These are phyloP conservation scores for Heptranchias perlo DNA, from an alignment of 2,113 vertebrate genomes.

Conservation along the genomic window DNA sequence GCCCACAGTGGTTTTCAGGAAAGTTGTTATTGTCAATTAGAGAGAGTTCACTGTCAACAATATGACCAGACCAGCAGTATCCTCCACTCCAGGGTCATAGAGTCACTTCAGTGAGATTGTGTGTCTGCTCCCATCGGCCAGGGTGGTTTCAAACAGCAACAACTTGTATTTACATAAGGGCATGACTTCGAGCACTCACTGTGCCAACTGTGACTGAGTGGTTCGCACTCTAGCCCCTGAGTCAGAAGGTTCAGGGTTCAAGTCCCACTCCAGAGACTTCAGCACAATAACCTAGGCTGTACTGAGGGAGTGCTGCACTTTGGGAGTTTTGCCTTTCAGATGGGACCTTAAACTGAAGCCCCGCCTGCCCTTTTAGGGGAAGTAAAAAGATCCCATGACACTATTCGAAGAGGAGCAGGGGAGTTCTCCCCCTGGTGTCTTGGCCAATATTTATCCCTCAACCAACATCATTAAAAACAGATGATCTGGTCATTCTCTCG, in stretches of 20 bases:
- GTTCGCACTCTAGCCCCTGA: background rate
- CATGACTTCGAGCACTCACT: background rate
- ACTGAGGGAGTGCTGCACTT: background rate
- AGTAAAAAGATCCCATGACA: background rate
- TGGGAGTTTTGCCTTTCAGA: background rate
- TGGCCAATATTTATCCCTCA: background rate
- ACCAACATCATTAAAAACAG: background rate
- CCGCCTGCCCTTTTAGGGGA: background rate
- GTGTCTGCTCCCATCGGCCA: background rate
- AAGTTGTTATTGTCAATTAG: background rate
- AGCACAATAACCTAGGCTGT: background rate
- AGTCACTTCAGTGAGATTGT: background rate
- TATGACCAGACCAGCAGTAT: background rate
- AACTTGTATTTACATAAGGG: background rate
- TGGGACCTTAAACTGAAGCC: background rate
- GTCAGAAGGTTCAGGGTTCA: background rate
- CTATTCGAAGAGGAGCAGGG: background rate
- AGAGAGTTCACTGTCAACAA: background rate
- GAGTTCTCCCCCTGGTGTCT: background rate
- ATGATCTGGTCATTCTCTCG: background rate
- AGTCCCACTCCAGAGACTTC: background rate
- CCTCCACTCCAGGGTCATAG: background rate
- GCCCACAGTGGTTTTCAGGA: background rate
- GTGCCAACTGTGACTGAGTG: background rate
- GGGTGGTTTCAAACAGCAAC: background rate